Evolutionary conservation across 2,797 vertebrate species (phyloP), one percentile per base, ranked within the genome.

Genomic region (Brachymystax lenok): DNA sequence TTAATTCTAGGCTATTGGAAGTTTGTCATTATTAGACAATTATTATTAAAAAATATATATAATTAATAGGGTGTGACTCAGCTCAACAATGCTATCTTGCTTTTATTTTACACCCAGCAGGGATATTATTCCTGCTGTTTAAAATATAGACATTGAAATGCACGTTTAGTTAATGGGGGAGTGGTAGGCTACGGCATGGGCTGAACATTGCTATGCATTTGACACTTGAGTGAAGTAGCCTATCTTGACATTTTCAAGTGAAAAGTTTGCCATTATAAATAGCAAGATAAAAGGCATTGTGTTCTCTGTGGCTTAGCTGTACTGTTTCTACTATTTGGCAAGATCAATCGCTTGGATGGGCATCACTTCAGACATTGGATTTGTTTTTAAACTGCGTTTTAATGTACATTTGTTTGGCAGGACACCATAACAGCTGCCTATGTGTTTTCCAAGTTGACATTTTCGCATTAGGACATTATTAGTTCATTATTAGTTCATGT

Each of bases 231-330:
- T 64, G 24, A 64, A 28, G 61, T 64, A 27, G 24, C 24, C 56
- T 59, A 4, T 30, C 40, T 10, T 46, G 40, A 46, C 73, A 77
- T 68, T 67, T 68, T 54, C 51, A 40, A n/a, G 71, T 56, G 13
- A 68, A 68, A 30, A 16, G 46, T 50, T 52, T 27, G 8, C 21
- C 14, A 61, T 61, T 77, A 77, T 77, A 67, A 35, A 68, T 73
- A 73, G 63, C 59, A 35, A 8, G 30, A 28, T 35, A 27, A 35
- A 16, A 61, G 50, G 14, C 30, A 19, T 30, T 66, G 59, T 77
- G 69, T 59, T n/a, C 8, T 7, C 5, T 4, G 19, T 63, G 59
- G 30, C 21, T 63, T 33, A 35, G 46, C n/a, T 24, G 40, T 33
- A 74, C 12, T 35, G 30, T 14, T 28, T 72, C 6, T 28, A 63